Evolutionary conservation across 53 echinoderm and acorn worm species (phyloP).

Genomic region (Mesocentrotus franciscanus): DNA sequence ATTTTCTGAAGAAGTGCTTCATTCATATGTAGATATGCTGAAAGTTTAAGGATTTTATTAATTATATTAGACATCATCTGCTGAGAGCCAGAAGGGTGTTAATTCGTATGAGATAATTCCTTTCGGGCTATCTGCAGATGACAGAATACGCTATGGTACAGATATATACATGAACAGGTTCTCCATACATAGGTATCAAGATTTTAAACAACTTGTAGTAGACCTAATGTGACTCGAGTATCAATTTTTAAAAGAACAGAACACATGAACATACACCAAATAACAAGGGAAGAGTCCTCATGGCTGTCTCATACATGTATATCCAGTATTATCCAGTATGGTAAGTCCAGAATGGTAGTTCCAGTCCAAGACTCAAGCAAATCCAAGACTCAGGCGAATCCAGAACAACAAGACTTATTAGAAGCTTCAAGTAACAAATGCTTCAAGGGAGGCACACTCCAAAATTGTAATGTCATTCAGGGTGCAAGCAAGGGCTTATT

Average conservation of each 20-base stretch:
- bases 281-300: conserved; percentile 41
- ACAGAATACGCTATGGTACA: no score
- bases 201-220: neutral
- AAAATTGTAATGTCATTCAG: conserved; percentile 34
- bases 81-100: no score
- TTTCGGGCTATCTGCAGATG: no score
- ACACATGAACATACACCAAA: conserved; percentile 50
- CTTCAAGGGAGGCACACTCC: conserved; percentile 18
- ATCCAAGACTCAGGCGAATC: neutral
- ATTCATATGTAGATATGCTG: no score
- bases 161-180: neutral
- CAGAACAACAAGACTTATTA: neutral
- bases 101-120: no score
- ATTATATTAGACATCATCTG: no score
- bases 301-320: neutral
- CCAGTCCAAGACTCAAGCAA: neutral
- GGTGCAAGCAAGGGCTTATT: conserved; percentile 33
- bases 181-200: neutral
- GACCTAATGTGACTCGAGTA: neutral
- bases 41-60: no score
- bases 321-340: conserved; percentile 14
- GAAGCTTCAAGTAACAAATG: conserved; percentile 1
- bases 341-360: neutral
- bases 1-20: no score
- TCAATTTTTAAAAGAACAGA: neutral